Evolutionary conservation across 2,888 invertebrate species (phyloP), one percentile per base, ranked within the genome.

Genomic region (Pollenia angustigena): DNA sequence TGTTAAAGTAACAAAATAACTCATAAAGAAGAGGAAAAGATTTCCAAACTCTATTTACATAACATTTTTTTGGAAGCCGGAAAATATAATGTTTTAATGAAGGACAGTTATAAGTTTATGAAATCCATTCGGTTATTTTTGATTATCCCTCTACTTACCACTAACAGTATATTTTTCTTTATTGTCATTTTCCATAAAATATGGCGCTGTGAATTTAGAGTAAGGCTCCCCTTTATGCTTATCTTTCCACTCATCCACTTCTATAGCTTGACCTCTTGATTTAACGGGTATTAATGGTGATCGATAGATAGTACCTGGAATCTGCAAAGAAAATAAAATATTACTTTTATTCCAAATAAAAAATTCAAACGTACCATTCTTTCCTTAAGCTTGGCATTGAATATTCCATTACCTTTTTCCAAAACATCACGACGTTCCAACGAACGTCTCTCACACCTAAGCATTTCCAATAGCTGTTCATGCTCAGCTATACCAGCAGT

Each of bases 401-500:
- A 91, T 6, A 90, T 79, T 4, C 92, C 92, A 8, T 88, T 79
- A 4, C 90, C 90, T 14, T 90, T 90, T 76, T 91, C 91, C 18
- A 93, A 86, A 0, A 92, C 88, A 85, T 91, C 90, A 1, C 90
- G 90, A 86, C 92, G 92, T 7, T 88, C 87, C 2, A 92, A 60
- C 10, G 91, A 90, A 60, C 91, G 90, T 0, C 88, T 88, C n/a
- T 92, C 95, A 11, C 95, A 95, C 85, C 95, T 94, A 82, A 95
- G 94, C 72, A 94, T 94, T 52, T 95, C 92, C 92, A 95, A 95
- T 14, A 95, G 91, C 85, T 94, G 94, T 91, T 97, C 96, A 90
- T 96, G 96, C 90, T 96, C 95, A 0, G 96, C 95, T 42, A 97
- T 91, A 0, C 95, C 96, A 91, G 96, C 96, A 0, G 96, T 96